Percentiles rank a stretch among this genome's conserved stretches.
These are phyloP conservation scores for Cosmia pyralina DNA, from an alignment of 2,888 invertebrate genomes.

Conservation along the genomic window DNA sequence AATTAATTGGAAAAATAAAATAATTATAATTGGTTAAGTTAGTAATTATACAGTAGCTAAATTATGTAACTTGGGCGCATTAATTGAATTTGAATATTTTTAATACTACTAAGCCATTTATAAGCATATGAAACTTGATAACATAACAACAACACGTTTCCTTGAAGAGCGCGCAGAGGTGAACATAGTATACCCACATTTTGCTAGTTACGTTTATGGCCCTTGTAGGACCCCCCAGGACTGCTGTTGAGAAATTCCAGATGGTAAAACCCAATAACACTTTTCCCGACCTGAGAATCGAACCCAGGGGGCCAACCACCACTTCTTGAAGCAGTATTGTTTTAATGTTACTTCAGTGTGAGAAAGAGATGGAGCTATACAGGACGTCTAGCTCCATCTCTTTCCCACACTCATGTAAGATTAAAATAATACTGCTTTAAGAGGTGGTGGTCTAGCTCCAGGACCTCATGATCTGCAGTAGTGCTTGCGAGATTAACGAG, in stretches of 20 bases:
- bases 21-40: constrained; percentile 11
- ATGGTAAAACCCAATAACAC: background rate
- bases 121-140: background rate
- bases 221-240: too few relatives aligned
- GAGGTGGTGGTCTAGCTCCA: too few relatives aligned
- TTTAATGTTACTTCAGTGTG: too few relatives aligned
- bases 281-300: background rate
- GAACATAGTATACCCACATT: background rate
- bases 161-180: background rate
- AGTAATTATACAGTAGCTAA: constrained; percentile 34
- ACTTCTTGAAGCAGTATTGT: too few relatives aligned
- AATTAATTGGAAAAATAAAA: constrained; percentile 32
- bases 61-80: background rate
- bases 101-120: background rate
- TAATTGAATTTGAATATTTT: background rate
- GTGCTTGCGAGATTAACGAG: background rate
- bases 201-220: background rate
- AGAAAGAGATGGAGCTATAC: too few relatives aligned
- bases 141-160: background rate
- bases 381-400: too few relatives aligned
- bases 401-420: too few relatives aligned
- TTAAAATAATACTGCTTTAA: too few relatives aligned
- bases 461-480: background rate
- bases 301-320: too few relatives aligned
- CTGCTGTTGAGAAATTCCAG: too few relatives aligned